Base-by-base conservation (phyloP, 2,888 invertebrate species). In the Drosophila colorata region DNA sequence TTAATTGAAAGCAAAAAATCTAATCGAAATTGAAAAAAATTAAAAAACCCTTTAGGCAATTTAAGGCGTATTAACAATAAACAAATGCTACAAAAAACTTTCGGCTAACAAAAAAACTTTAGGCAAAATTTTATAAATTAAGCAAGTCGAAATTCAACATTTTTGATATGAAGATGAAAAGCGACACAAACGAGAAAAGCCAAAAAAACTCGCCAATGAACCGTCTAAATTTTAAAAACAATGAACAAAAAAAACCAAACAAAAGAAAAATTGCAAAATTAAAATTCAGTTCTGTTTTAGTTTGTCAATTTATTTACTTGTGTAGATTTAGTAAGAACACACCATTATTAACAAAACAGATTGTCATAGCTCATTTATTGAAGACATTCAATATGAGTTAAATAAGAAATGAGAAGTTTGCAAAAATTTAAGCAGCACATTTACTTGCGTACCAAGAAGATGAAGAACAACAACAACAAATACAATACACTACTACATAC, bases 41-140 rank as follows among this genome's bases (percentile, higher is more conserved):
- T 69, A 70, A 77, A 66, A 14, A 43, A 61, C 69, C 80, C 64
- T 89, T 91, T 90, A 90, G 90, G 88, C 89, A 90, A 91, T 90
- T 89, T 89, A 90, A 91, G 91, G 91, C 91, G 86, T 81, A 90
- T 91, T 90, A 91, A 90, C 91, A 90, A 90, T 89, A 90, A 90
- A 90, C 90, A 87, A 85, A 85, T 76, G 68, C 77, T 75, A 74
- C 74, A 60, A 76, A 41, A 43, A 74, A 60, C 52, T 57, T 85
- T 82, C 78, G 82, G 82, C 76, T 57, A 85, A 76, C 74, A 63
- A 71, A 76, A 82, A 82, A 90, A 78, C 74, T 82, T 83, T 90
- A 90, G 88, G 87, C 90, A 80, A 90, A 90, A 90, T 89, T 81
- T 88, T 86, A 57, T 84, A 87, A 84, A 78, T 73, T 78, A 85